Base-by-base conservation (phyloP, 2,113 vertebrate genomes). In the Recurvirostra avosetta region DNA sequence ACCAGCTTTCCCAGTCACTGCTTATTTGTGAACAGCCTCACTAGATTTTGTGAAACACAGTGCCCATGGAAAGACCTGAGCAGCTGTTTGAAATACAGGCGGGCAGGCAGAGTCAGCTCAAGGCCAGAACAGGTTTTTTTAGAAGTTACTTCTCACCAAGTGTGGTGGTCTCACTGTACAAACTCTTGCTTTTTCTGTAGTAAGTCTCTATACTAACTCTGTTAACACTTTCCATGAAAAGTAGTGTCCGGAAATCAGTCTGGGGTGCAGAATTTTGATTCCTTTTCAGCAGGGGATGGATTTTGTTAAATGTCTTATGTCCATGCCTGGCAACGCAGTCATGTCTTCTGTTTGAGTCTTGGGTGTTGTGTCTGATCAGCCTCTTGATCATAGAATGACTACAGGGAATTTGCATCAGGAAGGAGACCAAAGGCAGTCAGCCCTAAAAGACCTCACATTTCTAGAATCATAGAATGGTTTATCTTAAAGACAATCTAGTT, bases 101-200 rank as follows among this genome's bases (percentile, higher is more conserved):
- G 50, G 65, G 43, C 58, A 70, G 58, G 76, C 92, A 90, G 73
- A 88, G 82, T 73, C 76, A 91, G 73, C 76, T 94, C 30, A 78
- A 74, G 84, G 62, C 73, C 68, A 59, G 47, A 92, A 86, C 40
- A 30, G 65, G 65, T 58, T 79, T 94, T 79, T 74, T 65, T 27
- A 89, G 73, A 86, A 72, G 62, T 67, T 59, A 30, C 43, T 82
- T 86, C 53, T 84, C 32, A 25, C 38, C 50, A 58, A 18, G 19
- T 61, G 21, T 88, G 87, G 49, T 70, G 25, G 8, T 71, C 45
- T 83, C 49, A 12, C 25, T 73, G 15, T 89, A 65, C 52, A 90
- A 75, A 63, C 43, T 55, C 41, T 10, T 88, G 17, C 13, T 95
- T 43, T 58, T 86, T 43, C 10, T 47, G 47, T n/a, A 40, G 6